phyloP scores from a whole-genome alignment of 2,113 vertebrate species.

The Cephalopterus ornatus region DNA sequence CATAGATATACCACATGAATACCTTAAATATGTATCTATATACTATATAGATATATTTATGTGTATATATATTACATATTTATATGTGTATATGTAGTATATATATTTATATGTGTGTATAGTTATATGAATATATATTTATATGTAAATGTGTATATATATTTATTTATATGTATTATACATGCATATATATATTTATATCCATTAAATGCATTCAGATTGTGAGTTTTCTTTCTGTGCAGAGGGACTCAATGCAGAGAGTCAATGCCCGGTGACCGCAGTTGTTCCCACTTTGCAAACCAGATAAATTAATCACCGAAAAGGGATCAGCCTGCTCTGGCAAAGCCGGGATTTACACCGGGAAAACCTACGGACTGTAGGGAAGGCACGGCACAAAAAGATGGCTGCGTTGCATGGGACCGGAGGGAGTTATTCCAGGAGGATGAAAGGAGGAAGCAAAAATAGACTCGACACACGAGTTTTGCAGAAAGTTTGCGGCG shows the following conservation, averaged over 20 bases:
- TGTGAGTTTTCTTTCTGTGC: background rate
- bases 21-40: background rate
- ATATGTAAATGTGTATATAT: no score
- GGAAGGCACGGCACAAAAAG: background rate
- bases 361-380: background rate
- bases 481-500: background rate
- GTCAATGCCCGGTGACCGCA: background rate
- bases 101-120: no score
- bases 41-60: background rate
- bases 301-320: background rate
- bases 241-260: background rate
- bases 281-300: background rate
- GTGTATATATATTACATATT: background rate
- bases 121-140: no score
- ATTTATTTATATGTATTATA: background rate
- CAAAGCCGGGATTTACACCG: background rate
- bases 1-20: background rate
- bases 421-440: background rate
- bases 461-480: background rate
- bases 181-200: background rate
- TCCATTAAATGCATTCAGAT: background rate
- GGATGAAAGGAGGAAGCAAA: constrained; percentile 3
- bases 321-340: background rate
- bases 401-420: constrained; percentile 12
- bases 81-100: no score